Evolutionary conservation across 2,113 vertebrate genomes (phyloP).

Genomic region (Chloebia gouldiae): DNA sequence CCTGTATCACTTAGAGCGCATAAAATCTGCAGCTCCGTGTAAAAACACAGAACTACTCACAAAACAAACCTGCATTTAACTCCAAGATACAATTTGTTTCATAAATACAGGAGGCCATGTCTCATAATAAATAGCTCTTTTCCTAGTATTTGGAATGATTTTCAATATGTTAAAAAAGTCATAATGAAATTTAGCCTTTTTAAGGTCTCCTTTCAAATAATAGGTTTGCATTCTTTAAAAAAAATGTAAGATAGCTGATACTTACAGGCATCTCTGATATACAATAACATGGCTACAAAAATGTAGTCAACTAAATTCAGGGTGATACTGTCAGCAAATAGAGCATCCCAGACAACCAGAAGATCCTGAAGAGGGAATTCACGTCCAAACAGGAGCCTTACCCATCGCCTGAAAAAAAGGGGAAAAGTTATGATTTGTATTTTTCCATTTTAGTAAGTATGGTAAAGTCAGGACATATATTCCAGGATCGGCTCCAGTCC

Average conservation of each 20-base stretch:
- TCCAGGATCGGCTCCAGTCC: not conserved
- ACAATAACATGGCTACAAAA: constrained; percentile 97
- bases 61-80: constrained; percentile 62
- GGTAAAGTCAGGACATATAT: not conserved
- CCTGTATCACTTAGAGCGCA: not conserved
- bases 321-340: constrained; percentile 93
- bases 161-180: not conserved
- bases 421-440: not conserved
- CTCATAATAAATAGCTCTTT: not conserved
- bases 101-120: constrained; percentile 28
- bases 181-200: not conserved
- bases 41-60: constrained; percentile 31
- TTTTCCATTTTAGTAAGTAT: not conserved
- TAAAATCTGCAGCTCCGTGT: constrained; percentile 13
- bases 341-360: constrained; percentile 94
- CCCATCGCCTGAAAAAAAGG: constrained; percentile 86
- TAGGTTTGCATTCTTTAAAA: not conserved
- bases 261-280: constrained; percentile 95
- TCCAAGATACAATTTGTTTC: constrained; percentile 51
- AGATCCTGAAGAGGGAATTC: constrained; percentile 97
- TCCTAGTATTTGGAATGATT: not conserved
- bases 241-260: constrained; percentile 29
- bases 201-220: not conserved
- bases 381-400: constrained; percentile 91
- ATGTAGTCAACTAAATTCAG: constrained; percentile 94